These are phyloP conservation scores for Salvelinus fontinalis DNA, from an alignment of 2,113 vertebrate species.

Conservation along the genomic window DNA sequence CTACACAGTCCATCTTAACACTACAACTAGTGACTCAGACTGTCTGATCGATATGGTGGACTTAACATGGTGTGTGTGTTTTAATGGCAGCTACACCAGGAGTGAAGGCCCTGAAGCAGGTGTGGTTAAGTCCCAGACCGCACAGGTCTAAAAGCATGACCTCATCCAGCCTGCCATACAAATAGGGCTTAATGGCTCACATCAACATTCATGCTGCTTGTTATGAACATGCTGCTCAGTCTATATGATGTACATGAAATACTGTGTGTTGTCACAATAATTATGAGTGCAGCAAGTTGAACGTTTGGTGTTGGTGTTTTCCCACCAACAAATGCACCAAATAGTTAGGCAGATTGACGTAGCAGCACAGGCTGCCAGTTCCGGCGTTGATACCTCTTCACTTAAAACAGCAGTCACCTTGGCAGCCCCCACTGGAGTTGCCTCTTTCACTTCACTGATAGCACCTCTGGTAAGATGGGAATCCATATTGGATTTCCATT, in stretches of 20 bases:
- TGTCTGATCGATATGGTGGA: no score
- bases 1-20: not conserved
- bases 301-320: no score
- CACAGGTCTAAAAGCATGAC: conserved; percentile 84
- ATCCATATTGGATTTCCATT: not conserved
- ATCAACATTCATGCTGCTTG: not conserved
- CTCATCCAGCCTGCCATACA: conserved; percentile 77
- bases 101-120: conserved; percentile 65
- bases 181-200: conserved; percentile 62
- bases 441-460: conserved; percentile 19
- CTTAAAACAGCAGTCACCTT: conserved; percentile 31
- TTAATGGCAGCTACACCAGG: conserved; percentile 65
- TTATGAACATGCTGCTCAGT: no score
- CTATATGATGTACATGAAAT: no score
- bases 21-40: no score
- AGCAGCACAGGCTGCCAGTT: conserved; percentile 18
- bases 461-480: conserved; percentile 29
- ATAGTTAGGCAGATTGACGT: conserved; percentile 23
- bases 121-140: conserved; percentile 84
- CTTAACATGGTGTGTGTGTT: not conserved
- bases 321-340: conserved; percentile 22
- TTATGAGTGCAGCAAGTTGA: no score
- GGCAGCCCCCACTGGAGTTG: conserved; percentile 8
- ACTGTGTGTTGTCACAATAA: no score
- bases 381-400: conserved; percentile 14